phyloP scores from a whole-genome alignment of 2,888 invertebrate species.

The Elysia crispata region DNA sequence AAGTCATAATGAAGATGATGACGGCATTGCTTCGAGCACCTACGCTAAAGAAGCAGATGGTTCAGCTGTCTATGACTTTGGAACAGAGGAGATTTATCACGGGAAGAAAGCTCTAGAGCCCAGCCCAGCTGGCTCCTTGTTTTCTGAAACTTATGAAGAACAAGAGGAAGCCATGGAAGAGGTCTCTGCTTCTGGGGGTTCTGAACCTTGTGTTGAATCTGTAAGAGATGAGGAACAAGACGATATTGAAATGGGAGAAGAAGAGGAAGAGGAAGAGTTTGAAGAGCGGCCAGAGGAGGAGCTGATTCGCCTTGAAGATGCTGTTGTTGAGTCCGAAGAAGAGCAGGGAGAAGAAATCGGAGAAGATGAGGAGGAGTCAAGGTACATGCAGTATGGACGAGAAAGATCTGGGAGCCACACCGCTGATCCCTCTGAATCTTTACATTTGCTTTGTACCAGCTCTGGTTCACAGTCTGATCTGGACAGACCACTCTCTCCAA shows the following conservation, averaged over 20 bases:
- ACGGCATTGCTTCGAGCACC: slow-evolving; percentile 56
- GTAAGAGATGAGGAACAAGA: slow-evolving; percentile 30
- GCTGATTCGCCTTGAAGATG: slow-evolving; percentile 54
- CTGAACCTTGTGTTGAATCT: slow-evolving; percentile 47
- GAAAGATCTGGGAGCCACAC: slow-evolving; percentile 55
- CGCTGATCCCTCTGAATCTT: slow-evolving; percentile 28
- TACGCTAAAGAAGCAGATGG: slow-evolving; percentile 49
- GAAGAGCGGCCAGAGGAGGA: slow-evolving; percentile 57
- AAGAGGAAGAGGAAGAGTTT: slow-evolving; percentile 56
- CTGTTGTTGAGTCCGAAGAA: slow-evolving; percentile 53
- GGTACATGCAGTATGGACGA: slow-evolving; percentile 42
- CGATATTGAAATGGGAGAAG: slow-evolving; percentile 49
- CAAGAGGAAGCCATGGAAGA: slow-evolving; percentile 38
- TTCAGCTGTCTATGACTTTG: slow-evolving; percentile 12
- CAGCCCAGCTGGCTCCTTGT: not conserved
- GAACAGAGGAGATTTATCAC: slow-evolving; percentile 56
- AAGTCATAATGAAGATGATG: slow-evolving; percentile 50
- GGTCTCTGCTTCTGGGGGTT: slow-evolving; percentile 30
- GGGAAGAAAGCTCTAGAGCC: slow-evolving; percentile 65
- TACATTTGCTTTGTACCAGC: slow-evolving; percentile 39
- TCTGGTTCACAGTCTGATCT: slow-evolving; percentile 77
- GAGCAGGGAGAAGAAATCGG: slow-evolving; percentile 48
- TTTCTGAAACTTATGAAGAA: slow-evolving; percentile 39
- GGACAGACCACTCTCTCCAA: slow-evolving; percentile 80
- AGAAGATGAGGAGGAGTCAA: slow-evolving; percentile 43